Conservation (phyloP, 2,113 vertebrate genomes). For the Pristiophorus japonicus region DNA sequence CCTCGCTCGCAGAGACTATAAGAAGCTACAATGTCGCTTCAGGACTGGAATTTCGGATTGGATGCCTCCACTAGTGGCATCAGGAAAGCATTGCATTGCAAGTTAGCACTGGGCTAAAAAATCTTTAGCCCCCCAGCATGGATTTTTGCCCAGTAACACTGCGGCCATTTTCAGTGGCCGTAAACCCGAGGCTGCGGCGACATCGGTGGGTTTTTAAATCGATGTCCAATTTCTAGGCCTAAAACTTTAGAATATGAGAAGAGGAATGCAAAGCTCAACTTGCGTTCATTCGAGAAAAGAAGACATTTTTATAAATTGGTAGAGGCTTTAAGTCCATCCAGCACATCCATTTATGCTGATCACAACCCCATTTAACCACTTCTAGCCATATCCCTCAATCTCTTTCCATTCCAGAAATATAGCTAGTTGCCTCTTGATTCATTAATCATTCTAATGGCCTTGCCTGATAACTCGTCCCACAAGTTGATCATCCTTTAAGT, state of each 20-base stretch:
- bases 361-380: neutral
- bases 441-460: neutral
- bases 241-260: neutral
- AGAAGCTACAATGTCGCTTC: no score
- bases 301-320: neutral
- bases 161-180: no score
- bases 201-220: no score
- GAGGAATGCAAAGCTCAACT: neutral
- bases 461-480: neutral
- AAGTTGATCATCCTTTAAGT: neutral
- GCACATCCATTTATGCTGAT: neutral
- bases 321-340: neutral
- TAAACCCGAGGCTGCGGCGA: no score
- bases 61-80: no score
- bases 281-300: neutral
- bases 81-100: no score
- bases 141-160: no score
- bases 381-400: neutral
- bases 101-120: no score
- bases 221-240: no score
- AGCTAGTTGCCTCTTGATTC: neutral
- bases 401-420: conserved; percentile 10
- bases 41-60: no score
- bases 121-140: no score
- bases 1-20: no score